phyloP scores from a whole-genome alignment of 2,888 invertebrate species.

The Hirudinaria manillensis region DNA sequence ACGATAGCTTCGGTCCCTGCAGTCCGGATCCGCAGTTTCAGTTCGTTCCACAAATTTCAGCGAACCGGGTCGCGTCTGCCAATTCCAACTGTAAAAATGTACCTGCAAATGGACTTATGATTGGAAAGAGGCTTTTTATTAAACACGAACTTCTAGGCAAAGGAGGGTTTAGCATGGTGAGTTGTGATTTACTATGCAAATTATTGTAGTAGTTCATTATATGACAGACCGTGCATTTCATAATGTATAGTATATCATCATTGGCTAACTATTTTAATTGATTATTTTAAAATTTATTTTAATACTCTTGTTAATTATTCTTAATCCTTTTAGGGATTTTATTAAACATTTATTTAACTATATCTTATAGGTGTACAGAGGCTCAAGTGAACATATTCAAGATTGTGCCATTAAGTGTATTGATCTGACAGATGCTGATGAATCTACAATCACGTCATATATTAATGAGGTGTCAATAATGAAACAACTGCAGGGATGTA shows the following conservation, averaged over 20 bases:
- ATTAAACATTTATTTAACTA: too few relatives aligned
- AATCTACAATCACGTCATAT: slow-evolving; percentile 69
- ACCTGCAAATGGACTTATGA: not conserved
- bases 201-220: too few relatives aligned
- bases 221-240: too few relatives aligned
- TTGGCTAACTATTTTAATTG: too few relatives aligned
- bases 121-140: not conserved
- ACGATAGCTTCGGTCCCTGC: too few relatives aligned
- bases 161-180: slow-evolving; percentile 86
- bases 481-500: slow-evolving; percentile 68
- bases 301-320: not conserved
- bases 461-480: slow-evolving; percentile 81
- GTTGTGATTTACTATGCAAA: not conserved
- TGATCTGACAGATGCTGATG: slow-evolving; percentile 66
- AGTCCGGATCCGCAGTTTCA: too few relatives aligned
- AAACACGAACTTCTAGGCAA: slow-evolving; percentile 62
- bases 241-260: too few relatives aligned
- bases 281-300: too few relatives aligned
- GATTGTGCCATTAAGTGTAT: slow-evolving; percentile 74
- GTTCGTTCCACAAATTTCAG: too few relatives aligned
- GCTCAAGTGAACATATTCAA: slow-evolving; percentile 10
- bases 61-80: too few relatives aligned
- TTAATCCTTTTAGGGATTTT: too few relatives aligned
- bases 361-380: slow-evolving; percentile 22
- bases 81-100: too few relatives aligned